These are phyloP conservation scores for Hybognathus amarus DNA, from an alignment of 2,797 vertebrate species.

Conservation along the genomic window DNA sequence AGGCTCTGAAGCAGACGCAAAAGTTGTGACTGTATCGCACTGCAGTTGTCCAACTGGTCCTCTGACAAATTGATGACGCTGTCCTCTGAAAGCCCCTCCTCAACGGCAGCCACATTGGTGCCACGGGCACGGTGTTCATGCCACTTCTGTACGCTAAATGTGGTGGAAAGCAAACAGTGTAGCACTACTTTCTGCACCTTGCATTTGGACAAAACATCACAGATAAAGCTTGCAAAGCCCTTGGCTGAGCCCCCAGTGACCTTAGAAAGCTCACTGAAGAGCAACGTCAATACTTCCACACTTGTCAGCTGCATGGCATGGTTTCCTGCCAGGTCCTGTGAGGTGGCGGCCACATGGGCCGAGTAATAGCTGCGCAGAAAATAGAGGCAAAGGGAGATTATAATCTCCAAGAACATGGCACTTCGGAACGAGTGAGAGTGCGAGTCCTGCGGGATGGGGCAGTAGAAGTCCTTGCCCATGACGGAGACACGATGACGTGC, in stretches of 20 bases:
- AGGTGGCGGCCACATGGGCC: conserved; percentile 85
- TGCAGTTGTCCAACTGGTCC: conserved; percentile 93
- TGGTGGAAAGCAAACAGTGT: conserved; percentile 94
- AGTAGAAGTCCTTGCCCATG: conserved; percentile 99
- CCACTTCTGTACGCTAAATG: conserved; percentile 98
- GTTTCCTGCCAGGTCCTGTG: conserved; percentile 94
- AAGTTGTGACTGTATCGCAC: conserved; percentile 93
- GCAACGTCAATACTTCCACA: conserved; percentile 92
- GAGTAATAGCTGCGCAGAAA: conserved; percentile 96
- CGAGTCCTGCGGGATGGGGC: conserved; percentile 93
- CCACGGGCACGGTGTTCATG: conserved; percentile 87
- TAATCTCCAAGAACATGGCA: conserved; percentile 98
- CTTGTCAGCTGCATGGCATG: conserved; percentile 98
- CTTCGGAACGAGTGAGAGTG: conserved; percentile 94
- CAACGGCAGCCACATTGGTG: conserved; percentile 84
- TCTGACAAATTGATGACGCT: conserved; percentile 96
- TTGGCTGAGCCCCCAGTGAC: conserved; percentile 94
- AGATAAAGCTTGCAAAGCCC: conserved; percentile 97
- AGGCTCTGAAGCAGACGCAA: conserved; percentile 92
- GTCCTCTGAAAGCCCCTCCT: conserved; percentile 97
- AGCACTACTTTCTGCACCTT: conserved; percentile 98
- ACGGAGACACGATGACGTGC: conserved; percentile 95
- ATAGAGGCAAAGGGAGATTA: conserved; percentile 96
- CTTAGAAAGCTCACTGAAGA: conserved; percentile 92
- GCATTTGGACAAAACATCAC: conserved; percentile 95